Base-by-base conservation (phyloP, 2,113 vertebrate genomes). In the Cryptomyrus ogoouensis region DNA sequence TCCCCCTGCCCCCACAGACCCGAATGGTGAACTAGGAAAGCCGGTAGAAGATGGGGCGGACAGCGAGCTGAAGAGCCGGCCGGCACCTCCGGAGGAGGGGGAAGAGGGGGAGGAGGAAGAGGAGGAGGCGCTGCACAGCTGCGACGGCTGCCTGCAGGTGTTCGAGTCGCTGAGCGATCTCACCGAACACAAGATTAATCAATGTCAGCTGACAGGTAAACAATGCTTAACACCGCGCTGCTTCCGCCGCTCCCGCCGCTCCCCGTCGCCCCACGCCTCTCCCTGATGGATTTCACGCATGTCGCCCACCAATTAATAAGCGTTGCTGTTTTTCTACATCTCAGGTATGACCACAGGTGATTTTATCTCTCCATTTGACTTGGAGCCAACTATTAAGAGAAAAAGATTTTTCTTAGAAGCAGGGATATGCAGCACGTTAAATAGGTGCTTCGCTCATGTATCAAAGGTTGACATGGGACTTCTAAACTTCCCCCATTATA, bases 191-290 rank as follows among this genome's bases (percentile, higher is more conserved):
- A 99, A 99, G 97, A 99, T 99, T 97, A 98, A 97, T 98, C 98
- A 98, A 96, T 99, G 98, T 96, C 98, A 98, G 92, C 98, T 99
- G 97, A 97, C 98, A 98, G 98, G 98, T 99, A 99, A 98, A 97
- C 96, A 97, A 97, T 95, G 94, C 96, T 96, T 96, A 96, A 90
- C 95, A 95, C 93, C 93, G 80, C 93, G 52, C 77, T 52, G 10
- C 62, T 50, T 50, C 89, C 89, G 53, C 9, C 35, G 13, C 53
- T 24, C 49, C 85, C 47, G 52, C 52, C 35, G 13, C 56, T 13
- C 50, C 85, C 49, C 50, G 50, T 10, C 44, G 24, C 46, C 83
- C 83, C 44, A 86, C 42, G 47, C 85, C 85, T 87, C 70, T 83
- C 70, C 74, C 66, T 53, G 46, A 53, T 52, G 88, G 88, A 24